Percentiles rank a stretch among this genome's conserved stretches.
phyloP scores from a whole-genome alignment of 2,797 vertebrate genomes.

The Triplophysa yarkandensis region DNA sequence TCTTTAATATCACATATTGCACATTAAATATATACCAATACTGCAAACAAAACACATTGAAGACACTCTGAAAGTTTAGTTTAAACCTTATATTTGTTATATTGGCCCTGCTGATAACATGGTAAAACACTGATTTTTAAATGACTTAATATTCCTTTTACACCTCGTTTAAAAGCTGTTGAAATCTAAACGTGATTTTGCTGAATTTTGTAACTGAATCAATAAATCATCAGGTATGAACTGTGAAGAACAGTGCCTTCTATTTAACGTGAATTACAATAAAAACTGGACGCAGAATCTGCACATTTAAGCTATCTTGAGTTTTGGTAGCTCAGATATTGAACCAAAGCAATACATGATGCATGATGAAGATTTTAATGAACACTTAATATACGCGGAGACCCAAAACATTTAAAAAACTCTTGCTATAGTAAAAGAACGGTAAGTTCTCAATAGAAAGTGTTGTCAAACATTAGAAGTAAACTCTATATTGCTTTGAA shows the following conservation, averaged over 20 bases:
- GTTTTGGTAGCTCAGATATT: not conserved
- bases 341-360: slow-evolving; percentile 11
- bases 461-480: not conserved
- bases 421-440: slow-evolving; percentile 7
- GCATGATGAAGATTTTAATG: slow-evolving; percentile 4
- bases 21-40: not conserved
- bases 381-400: slow-evolving; percentile 22
- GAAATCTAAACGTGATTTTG: not conserved
- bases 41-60: not conserved
- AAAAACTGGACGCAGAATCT: slow-evolving; percentile 4
- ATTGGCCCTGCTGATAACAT: not conserved
- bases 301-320: slow-evolving; percentile 17
- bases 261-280: not conserved
- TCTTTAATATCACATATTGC: too few species aligned
- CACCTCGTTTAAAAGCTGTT: slow-evolving; percentile 12
- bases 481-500: too few species aligned
- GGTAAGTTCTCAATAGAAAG: not conserved
- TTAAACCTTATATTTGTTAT: not conserved
- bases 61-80: not conserved
- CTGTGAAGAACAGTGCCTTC: slow-evolving; percentile 1
- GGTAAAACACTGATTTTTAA: slow-evolving; percentile 6
- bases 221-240: slow-evolving; percentile 7
- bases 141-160: slow-evolving; percentile 1
- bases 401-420: not conserved
- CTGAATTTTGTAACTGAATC: slow-evolving; percentile 19